Evolutionary conservation across 2,888 invertebrate species (phyloP).

Genomic region (Atrina japonica): DNA sequence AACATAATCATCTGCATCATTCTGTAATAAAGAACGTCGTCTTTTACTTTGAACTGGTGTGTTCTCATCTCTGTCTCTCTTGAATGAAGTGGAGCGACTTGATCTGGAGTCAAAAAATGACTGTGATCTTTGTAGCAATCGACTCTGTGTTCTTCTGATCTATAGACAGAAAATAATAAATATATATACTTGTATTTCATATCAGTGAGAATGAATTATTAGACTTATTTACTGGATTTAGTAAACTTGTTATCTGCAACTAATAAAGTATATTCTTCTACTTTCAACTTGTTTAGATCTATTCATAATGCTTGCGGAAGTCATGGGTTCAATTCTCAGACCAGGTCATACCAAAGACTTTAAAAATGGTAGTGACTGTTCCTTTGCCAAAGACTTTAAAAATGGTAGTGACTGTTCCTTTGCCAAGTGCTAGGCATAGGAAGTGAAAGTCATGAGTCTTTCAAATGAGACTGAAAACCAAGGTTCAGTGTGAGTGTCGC

Average conservation of each 20-base stretch:
- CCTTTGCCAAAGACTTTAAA: too few species aligned
- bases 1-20: background rate
- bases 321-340: too few species aligned
- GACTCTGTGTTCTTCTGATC: conserved; percentile 35
- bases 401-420: too few species aligned
- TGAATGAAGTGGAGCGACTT: conserved; percentile 81
- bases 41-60: conserved; percentile 82
- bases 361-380: too few species aligned
- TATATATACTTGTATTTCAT: background rate
- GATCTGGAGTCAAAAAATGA: conserved; percentile 55
- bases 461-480: too few species aligned
- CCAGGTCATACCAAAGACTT: too few species aligned
- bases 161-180: conserved; percentile 11
- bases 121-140: conserved; percentile 54
- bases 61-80: conserved; percentile 85
- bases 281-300: too few species aligned
- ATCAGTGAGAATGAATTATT: background rate
- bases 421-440: too few species aligned
- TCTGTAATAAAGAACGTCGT: conserved; percentile 62
- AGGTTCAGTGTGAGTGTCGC: too few species aligned
- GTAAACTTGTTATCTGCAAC: conserved; percentile 1
- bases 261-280: background rate
- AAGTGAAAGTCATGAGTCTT: too few species aligned
- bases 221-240: too few species aligned
- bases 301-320: too few species aligned